These are phyloP conservation scores for Drosophila simulans DNA, from an alignment of 1,140 invertebrate species.

Conservation along the genomic window DNA sequence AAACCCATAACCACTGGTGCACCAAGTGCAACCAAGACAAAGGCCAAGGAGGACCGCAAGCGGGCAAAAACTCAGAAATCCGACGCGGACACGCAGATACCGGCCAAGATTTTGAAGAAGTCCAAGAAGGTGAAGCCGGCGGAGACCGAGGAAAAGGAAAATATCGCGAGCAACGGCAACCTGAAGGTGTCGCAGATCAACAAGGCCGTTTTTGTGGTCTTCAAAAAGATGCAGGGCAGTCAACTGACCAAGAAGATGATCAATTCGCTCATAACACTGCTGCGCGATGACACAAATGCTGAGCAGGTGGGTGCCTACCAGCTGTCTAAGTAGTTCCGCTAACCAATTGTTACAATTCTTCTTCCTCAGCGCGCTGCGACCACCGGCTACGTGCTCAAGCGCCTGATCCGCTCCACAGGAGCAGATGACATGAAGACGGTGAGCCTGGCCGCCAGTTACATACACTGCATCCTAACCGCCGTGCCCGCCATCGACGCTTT, in stretches of 20 bases:
- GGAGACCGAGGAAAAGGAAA: slow-evolving; percentile 22
- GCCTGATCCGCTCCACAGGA: slow-evolving; percentile 60
- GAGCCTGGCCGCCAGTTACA: slow-evolving; percentile 25
- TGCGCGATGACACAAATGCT: slow-evolving; percentile 12
- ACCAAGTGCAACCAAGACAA: not conserved
- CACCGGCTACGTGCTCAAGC: slow-evolving; percentile 46
- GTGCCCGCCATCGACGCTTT: slow-evolving; percentile 36
- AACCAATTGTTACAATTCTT: not conserved
- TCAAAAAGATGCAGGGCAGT: slow-evolving; percentile 27
- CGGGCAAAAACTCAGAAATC: slow-evolving; percentile 8
- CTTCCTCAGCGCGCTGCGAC: slow-evolving; percentile 44
- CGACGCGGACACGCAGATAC: not conserved
- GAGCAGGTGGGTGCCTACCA: slow-evolving; percentile 12
- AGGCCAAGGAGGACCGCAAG: slow-evolving; percentile 4
- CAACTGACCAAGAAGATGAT: slow-evolving; percentile 12
- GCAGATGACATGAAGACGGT: slow-evolving; percentile 49
- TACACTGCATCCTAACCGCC: slow-evolving; percentile 32
- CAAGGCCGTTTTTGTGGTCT: slow-evolving; percentile 44
- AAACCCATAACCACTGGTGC: slow-evolving; percentile 5
- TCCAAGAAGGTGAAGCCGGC: not conserved
- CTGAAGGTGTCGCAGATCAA: slow-evolving; percentile 36
- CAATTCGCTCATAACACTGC: slow-evolving; percentile 26
- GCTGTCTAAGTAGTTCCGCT: not conserved
- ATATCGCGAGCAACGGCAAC: slow-evolving; percentile 15
- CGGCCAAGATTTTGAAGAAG: slow-evolving; percentile 14